phyloP scores from a whole-genome alignment of 64 coral and sea anemone genomes.

The Trachythela sp. region DNA sequence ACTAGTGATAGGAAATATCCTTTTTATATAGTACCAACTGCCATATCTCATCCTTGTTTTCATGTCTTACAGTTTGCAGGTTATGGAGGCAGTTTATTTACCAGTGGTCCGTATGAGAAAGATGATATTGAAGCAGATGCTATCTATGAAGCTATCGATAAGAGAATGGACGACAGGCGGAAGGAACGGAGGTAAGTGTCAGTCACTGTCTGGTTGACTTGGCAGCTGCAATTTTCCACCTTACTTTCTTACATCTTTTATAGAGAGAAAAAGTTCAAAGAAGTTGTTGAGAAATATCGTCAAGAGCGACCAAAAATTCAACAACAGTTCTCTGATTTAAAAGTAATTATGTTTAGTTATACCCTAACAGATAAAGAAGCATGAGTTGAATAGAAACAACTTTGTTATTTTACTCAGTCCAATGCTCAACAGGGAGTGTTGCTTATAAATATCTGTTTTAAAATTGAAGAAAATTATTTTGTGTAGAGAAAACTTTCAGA shows the following conservation, averaged over 20 bases:
- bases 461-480: no score
- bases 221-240: not conserved
- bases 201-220: not conserved
- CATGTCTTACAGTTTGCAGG: constrained; percentile 76
- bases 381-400: not conserved
- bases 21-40: no score
- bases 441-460: no score
- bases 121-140: constrained; percentile 98
- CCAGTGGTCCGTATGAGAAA: constrained; percentile 95
- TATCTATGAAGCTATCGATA: constrained; percentile 95
- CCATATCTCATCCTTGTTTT: no score
- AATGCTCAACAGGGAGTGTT: no score
- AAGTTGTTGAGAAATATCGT: constrained; percentile 96
- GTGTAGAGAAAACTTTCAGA: constrained; percentile 75
- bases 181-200: constrained; percentile 78
- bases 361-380: not conserved
- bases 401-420: no score
- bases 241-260: not conserved
- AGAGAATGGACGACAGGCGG: constrained; percentile 92
- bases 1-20: no score
- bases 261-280: constrained; percentile 90
- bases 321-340: constrained; percentile 95
- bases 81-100: constrained; percentile 95
- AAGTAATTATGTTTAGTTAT: constrained; percentile 37
- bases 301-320: constrained; percentile 97